Evolutionary conservation across 1,140 invertebrate species (phyloP), one percentile per base, ranked within the genome.

Genomic region (Tetraneura akinire): DNA sequence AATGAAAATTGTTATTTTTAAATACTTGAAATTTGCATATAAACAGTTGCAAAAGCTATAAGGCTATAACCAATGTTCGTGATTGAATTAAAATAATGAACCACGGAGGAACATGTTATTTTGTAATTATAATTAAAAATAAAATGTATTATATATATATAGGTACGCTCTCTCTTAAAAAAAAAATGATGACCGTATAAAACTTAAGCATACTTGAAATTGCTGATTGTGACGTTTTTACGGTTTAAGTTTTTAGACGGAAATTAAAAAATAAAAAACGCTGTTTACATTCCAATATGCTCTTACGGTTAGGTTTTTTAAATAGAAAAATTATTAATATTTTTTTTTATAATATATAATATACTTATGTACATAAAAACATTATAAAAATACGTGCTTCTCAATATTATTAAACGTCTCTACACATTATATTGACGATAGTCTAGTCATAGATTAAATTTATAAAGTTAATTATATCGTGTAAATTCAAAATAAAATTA

Each of bases 401-500:
- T 57, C 10, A 66, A 5, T 66, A 32, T 64, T 64, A 10, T 66
- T 0, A n/a, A 45, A n/a, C 45, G 11, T 21, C 4, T 29, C 62
- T 29, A 26, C 5, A 1, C 11, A 21, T 13, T 66, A 66, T 37
- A 8, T 66, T 23, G 37, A 10, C 10, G n/a, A 32, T 23, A 66
- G 18, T 45, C n/a, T 21, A 66, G 9, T 32, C 3, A 21, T 21
- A 53, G 18, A n/a, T n/a, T 66, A 66, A 42, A 6, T 66, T 66
- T 42, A n/a, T n/a, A 32, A 29, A 42, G 64, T 66, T 45, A 37
- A 37, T 13, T 37, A 66, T 23, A 32, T 18, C 4, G n/a, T 21
- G 37, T 42, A 66, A 66, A 66, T 66, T 66, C 42, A 45, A 66
- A 66, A 66, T 42, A 66, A 66, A 66, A 66, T n/a, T 42, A 66